Percentiles rank a stretch among this genome's conserved stretches.
Evolutionary conservation across 2,113 vertebrate genomes (phyloP).

Genomic region (Syrrhaptes paradoxus): DNA sequence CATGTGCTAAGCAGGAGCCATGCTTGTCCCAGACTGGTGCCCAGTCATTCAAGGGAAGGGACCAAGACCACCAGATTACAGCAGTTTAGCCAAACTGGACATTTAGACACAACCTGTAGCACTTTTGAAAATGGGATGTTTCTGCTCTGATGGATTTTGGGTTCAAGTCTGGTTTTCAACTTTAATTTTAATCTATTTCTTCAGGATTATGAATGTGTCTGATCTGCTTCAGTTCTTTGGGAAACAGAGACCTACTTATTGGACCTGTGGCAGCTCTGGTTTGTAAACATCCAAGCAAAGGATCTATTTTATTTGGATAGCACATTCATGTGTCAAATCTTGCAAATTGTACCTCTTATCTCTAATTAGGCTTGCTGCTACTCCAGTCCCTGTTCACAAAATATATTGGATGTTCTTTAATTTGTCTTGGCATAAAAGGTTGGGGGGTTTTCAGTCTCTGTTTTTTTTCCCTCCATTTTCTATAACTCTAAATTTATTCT

Average conservation of each 20-base stretch:
- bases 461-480: constrained; percentile 6
- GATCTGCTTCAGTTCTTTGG: background rate
- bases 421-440: background rate
- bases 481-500: background rate
- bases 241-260: background rate
- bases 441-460: background rate
- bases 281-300: background rate
- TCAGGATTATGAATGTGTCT: background rate
- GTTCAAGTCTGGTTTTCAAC: background rate
- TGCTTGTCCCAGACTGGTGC: background rate
- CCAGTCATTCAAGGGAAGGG: background rate
- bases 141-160: background rate
- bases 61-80: background rate
- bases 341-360: background rate
- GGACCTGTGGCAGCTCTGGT: background rate
- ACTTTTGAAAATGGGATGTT: background rate
- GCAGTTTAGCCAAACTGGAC: background rate
- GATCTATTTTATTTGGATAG: background rate
- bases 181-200: background rate
- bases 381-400: background rate
- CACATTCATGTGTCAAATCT: background rate
- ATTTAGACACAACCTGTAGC: background rate
- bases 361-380: background rate
- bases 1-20: background rate
- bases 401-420: background rate